Evolutionary conservation across 2,888 invertebrate species (phyloP), one percentile per base, ranked within the genome.

Genomic region (Drosophila affinis): DNA sequence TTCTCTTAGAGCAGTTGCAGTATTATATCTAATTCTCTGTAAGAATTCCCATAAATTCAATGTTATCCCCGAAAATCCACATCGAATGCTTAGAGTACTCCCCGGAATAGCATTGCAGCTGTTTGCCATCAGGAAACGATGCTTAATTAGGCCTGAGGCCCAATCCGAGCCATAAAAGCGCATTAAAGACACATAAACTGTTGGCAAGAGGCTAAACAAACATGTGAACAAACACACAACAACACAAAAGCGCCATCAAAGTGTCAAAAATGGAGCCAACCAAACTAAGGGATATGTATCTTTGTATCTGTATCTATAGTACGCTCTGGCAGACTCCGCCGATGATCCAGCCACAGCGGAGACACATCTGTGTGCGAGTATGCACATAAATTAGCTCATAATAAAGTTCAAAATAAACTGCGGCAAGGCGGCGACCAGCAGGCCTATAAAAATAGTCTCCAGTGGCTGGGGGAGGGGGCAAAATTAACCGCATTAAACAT

Each of bases 401-500:
- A 76, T 82, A 79, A 82, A 77, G 67, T 81, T 57, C 29, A 68
- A 59, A 76, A 72, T 51, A 69, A 78, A 80, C 81, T 65, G 48
- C 58, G 32, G 44, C 39, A 2, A 7, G 39, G 39, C 39, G n/a
- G 39, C 39, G 39, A 14, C 39, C 39, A 32, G 18, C 68, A 63
- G 57, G 62, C 65, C 62, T 74, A 70, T 81, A 75, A 76, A 87
- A 87, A 87, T 87, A 82, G 85, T 71, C 61, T 77, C 64, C 61
- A 71, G 68, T 63, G 64, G 58, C 48, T 24, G 51, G 55, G 27
- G 27, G 51, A 67, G 75, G 60, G 81, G 71, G 69, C 78, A 72
- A 82, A 75, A 70, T 79, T 60, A 85, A 78, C 77, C 67, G 79
- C 76, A 73, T 76, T 69, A 46, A 64, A 56, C 21, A 76, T 73